Base-by-base conservation (phyloP, 1,140 invertebrate genomes). In the Aphaenogaster floridana region DNA sequence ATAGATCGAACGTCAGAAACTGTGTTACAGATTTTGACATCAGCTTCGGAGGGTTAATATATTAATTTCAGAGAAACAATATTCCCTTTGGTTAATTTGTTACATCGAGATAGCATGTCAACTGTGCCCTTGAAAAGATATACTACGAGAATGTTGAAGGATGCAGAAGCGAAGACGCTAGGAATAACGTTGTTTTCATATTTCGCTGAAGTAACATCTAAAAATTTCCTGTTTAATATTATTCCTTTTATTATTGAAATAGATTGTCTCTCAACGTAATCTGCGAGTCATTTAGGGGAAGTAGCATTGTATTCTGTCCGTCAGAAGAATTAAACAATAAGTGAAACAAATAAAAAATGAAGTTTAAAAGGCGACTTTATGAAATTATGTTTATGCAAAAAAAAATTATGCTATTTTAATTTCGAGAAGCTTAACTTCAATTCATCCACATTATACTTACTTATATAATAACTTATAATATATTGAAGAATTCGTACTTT, bases 201-300 rank as follows among this genome's bases (percentile, higher is more conserved):
- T 34, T 63, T 45, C 28, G 21, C 9, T 28, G 42, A 36, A 21
- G 48, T 8, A 74, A 57, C 34, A 13, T 39, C 13, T 34, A n/a
- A 57, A 39, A 3, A 42, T 34, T 61, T 78, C n/a, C 15, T 77
- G 8, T 61, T 48, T 34, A 61, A 77, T 0, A 15, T 17, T 36
- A 77, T 34, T 77, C 42, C 48, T 63, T 21, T 8, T 45, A 17
- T 34, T 48, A 78, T 8, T 36, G 42, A 77, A 61, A 48, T 34
- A 0, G 9, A 45, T 48, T 63, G 45, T 48, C 2, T 78, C 36
- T 57, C 3, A 17, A 48, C 11, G 17, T 52, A 63, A 78, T 63
- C 59, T 39, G 15, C 59, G 15, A 63, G 9, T 77, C 11, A 28
- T 50, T 15, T 42, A 21, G 7, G 9, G 15, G 17, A 77, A 61